Percentiles rank a stretch among this genome's conserved stretches.
Conservation (phyloP, 2,113 vertebrate species). For the Hyperopisus bebe region DNA sequence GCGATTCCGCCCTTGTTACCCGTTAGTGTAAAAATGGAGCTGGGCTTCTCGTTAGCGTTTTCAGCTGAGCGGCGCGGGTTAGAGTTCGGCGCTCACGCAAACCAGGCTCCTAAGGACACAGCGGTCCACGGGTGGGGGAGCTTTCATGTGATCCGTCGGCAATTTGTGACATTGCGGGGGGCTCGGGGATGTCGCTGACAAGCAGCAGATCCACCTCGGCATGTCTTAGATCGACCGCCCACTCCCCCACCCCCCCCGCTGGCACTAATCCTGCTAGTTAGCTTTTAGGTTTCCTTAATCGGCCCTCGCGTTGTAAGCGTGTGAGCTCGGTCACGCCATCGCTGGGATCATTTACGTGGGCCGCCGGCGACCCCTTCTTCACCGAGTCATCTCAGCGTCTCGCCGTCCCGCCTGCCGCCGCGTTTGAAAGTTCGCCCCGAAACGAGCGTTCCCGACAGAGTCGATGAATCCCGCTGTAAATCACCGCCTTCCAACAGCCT, state of each 20-base stretch:
- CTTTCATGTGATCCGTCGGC: neutral
- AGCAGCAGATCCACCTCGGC: neutral
- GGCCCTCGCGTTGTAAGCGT: neutral
- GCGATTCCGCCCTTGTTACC: neutral
- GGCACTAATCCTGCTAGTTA: neutral
- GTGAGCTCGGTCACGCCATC: neutral
- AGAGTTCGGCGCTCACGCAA: neutral
- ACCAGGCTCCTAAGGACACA: neutral
- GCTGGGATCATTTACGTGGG: neutral
- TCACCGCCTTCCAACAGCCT: conserved; percentile 1
- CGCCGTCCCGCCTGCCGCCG: neutral
- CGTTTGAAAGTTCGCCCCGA: neutral
- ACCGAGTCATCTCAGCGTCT: neutral
- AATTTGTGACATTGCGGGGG: neutral
- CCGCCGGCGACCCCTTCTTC: neutral
- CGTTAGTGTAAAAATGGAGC: neutral
- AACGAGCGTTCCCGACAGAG: neutral
- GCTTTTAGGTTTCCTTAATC: neutral
- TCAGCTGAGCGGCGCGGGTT: neutral
- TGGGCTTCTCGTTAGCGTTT: neutral
- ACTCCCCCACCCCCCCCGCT: neutral
- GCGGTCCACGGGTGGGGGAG: neutral
- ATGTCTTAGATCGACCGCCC: neutral
- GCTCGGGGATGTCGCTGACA: neutral
- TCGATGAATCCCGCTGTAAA: neutral